These are phyloP conservation scores for Jordanella pulchra DNA, from an alignment of 2,797 vertebrate species.

Conservation along the genomic window DNA sequence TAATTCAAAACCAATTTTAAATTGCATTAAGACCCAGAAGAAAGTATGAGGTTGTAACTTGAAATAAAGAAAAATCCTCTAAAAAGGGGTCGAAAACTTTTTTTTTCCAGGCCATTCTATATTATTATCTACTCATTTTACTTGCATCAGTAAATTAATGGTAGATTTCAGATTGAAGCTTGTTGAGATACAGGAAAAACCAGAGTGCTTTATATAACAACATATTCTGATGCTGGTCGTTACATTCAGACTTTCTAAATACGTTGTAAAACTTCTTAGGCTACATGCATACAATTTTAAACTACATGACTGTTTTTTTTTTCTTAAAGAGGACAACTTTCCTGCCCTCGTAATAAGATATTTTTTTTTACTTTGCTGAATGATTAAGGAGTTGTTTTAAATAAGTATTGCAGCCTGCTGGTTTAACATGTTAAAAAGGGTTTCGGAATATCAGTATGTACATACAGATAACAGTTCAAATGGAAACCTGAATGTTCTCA, in stretches of 20 bases:
- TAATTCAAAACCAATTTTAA: neutral
- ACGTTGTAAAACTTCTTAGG: conserved; percentile 45
- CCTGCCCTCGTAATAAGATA: conserved; percentile 45
- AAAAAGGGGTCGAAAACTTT: neutral
- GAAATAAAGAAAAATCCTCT: neutral
- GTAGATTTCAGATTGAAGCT: conserved; percentile 8
- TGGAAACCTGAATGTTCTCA: conserved; percentile 39
- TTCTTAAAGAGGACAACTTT: conserved; percentile 30
- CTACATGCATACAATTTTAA: conserved; percentile 34
- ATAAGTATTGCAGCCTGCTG: conserved; percentile 34
- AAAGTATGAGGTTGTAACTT: neutral
- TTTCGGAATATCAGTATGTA: conserved; percentile 43
- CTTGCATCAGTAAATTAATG: too few species aligned
- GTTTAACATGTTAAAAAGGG: conserved; percentile 37
- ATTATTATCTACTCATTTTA: neutral
- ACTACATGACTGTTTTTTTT: conserved; percentile 31
- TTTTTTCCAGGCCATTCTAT: neutral
- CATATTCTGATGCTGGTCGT: conserved; percentile 28
- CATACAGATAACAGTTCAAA: conserved; percentile 30
- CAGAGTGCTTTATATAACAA: conserved; percentile 22
- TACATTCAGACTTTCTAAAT: conserved; percentile 37
- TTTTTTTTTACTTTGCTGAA: conserved; percentile 37
- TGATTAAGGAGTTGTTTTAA: conserved; percentile 34
- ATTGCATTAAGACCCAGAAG: neutral
- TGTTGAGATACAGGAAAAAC: conserved; percentile 17